A percentile compares a stretch with the other conserved stretches of the same genome.
Conservation (phyloP, 2,797 vertebrate species). For the Mastacembelus armatus region DNA sequence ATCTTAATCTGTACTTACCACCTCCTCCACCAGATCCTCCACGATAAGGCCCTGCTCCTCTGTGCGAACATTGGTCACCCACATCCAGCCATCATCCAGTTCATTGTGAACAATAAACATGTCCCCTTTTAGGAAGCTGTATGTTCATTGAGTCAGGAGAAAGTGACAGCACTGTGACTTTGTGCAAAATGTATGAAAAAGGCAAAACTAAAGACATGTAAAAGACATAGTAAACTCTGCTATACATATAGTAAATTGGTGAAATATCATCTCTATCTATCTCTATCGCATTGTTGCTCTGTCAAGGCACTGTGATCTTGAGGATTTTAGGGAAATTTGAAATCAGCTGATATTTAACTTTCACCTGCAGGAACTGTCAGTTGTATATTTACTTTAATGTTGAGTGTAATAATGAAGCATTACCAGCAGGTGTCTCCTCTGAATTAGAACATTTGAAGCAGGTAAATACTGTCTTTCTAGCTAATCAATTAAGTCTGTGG, state of each 20-base stretch:
- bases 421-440: slow-evolving; percentile 72
- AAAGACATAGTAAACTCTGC: neutral
- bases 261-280: neutral
- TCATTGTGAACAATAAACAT: slow-evolving; percentile 99
- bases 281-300: neutral
- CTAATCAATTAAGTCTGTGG: slow-evolving; percentile 16
- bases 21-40: slow-evolving; percentile 96
- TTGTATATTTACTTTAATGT: neutral
- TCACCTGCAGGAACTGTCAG: neutral
- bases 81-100: slow-evolving; percentile 99
- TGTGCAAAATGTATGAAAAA: neutral
- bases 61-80: slow-evolving; percentile 97
- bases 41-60: slow-evolving; percentile 99
- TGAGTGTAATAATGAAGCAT: slow-evolving; percentile 23
- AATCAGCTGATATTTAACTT: neutral
- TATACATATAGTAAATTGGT: neutral
- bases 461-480: slow-evolving; percentile 26
- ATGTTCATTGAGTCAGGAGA: neutral
- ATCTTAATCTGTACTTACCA: slow-evolving; percentile 90
- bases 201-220: neutral
- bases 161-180: neutral
- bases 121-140: slow-evolving; percentile 98
- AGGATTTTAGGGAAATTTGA: neutral
- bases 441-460: slow-evolving; percentile 23
- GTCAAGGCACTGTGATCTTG: neutral